These are phyloP conservation scores for Diachasma alloeum DNA, from an alignment of 1,140 invertebrate species.

Conservation along the genomic window DNA sequence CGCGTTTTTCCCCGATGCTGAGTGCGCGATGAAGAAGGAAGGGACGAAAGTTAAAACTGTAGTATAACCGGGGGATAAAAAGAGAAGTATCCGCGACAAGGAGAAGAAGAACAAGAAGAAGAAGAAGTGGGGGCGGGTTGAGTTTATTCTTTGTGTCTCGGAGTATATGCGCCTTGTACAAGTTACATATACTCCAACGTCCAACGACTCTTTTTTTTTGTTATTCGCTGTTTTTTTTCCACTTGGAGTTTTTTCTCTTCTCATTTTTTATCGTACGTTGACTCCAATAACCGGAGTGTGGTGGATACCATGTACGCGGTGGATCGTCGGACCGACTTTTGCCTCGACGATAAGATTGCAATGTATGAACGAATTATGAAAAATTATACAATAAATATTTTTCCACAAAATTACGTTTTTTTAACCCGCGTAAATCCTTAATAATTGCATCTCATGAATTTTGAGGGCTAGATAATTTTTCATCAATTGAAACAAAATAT, in stretches of 20 bases:
- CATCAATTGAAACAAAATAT: too few species aligned
- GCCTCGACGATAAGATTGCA: constrained; percentile 19
- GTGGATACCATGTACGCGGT: background rate
- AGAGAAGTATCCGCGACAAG: constrained; percentile 1
- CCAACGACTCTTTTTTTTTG: constrained; percentile 1
- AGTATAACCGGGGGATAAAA: background rate
- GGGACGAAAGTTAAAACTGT: constrained; percentile 8
- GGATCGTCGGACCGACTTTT: constrained; percentile 27
- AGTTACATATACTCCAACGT: background rate
- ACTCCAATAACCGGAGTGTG: constrained; percentile 24
- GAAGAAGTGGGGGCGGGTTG: constrained; percentile 1
- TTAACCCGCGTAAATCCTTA: too few species aligned
- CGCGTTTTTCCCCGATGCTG: constrained; percentile 8
- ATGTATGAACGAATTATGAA: background rate
- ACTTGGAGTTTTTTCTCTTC: background rate
- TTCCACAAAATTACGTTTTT: too few species aligned
- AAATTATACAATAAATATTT: background rate
- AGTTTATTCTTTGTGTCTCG: constrained; percentile 35
- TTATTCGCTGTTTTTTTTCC: background rate
- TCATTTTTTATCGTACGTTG: constrained; percentile 36
- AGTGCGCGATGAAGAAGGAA: background rate
- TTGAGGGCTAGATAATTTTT: too few species aligned
- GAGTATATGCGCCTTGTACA: constrained; percentile 16
- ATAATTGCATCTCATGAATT: too few species aligned
- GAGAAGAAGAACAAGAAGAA: constrained; percentile 9